These are phyloP conservation scores for Percina caprodes DNA, from an alignment of 2,113 vertebrate species.

Conservation along the genomic window DNA sequence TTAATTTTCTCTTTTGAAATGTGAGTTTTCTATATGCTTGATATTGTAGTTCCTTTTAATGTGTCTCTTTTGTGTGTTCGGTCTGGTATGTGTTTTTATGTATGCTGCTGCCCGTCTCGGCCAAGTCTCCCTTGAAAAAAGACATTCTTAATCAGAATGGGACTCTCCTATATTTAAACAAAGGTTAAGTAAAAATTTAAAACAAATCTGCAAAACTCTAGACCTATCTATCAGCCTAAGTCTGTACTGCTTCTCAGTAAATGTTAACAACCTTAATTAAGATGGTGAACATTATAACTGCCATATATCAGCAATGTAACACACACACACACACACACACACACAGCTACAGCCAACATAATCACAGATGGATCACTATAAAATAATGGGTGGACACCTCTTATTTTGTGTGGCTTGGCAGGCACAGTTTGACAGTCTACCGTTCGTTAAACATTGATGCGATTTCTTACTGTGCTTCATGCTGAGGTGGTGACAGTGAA, in stretches of 20 bases:
- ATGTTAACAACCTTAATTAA: no score
- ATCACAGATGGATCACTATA: neutral
- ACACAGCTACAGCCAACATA: constrained; percentile 1
- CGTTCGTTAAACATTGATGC: constrained; percentile 48
- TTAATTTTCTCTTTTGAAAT: no score
- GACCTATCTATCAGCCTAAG: no score
- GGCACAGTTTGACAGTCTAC: constrained; percentile 40
- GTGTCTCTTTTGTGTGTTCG: no score
- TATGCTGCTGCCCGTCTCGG: neutral
- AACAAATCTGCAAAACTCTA: no score
- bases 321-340: no score
- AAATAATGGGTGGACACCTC: constrained; percentile 15
- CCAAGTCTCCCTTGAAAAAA: neutral
- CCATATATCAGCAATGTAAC: no score
- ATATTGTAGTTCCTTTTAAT: no score
- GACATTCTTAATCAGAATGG: neutral
- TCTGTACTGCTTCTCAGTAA: no score
- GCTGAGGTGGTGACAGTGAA: constrained; percentile 48
- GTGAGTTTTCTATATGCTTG: no score
- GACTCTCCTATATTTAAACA: neutral
- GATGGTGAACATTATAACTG: no score
- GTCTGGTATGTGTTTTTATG: neutral
- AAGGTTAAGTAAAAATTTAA: neutral
- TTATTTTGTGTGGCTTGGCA: constrained; percentile 34
- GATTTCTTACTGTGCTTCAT: constrained; percentile 43